Conservation (phyloP, 2,888 invertebrate genomes). For the Idaea biselata region DNA sequence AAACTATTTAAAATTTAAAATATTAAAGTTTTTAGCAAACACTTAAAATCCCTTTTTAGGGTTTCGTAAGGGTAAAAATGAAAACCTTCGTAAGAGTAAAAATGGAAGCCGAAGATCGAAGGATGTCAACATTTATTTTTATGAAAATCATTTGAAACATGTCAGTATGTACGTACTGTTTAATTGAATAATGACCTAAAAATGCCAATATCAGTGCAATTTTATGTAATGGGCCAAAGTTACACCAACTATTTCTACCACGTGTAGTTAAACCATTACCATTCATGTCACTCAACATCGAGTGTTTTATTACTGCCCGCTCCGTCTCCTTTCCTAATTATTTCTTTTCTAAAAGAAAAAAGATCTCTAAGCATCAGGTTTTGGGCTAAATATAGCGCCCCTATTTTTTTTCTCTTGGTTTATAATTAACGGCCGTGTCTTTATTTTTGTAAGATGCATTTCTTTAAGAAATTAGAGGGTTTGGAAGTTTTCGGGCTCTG, state of each 20-base stretch:
- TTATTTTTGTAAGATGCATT: slow-evolving; percentile 42
- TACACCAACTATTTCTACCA: slow-evolving; percentile 35
- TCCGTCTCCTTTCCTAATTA: slow-evolving; percentile 72
- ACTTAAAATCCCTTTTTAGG: no score
- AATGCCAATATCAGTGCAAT: not conserved
- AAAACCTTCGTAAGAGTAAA: no score
- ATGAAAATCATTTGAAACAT: no score
- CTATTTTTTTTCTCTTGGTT: slow-evolving; percentile 48
- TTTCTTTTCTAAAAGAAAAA: slow-evolving; percentile 64
- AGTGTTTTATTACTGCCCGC: slow-evolving; percentile 72
- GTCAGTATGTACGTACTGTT: no score
- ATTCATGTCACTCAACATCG: slow-evolving; percentile 61
- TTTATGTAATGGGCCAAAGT: not conserved
- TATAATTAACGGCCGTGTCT: slow-evolving; percentile 59
- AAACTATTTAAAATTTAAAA: no score
- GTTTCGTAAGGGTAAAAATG: no score
- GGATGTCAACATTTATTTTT: no score
- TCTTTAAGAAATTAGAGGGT: slow-evolving; percentile 33
- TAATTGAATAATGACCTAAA: no score
- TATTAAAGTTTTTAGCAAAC: no score
- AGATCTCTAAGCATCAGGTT: slow-evolving; percentile 65
- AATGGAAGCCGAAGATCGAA: no score
- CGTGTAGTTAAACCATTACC: not conserved
- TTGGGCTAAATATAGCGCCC: slow-evolving; percentile 71
- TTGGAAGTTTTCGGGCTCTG: slow-evolving; percentile 15